Percentiles rank a stretch among this genome's conserved stretches.
Conservation (phyloP, 2,888 invertebrate species). For the Eumerus sabulonum region DNA sequence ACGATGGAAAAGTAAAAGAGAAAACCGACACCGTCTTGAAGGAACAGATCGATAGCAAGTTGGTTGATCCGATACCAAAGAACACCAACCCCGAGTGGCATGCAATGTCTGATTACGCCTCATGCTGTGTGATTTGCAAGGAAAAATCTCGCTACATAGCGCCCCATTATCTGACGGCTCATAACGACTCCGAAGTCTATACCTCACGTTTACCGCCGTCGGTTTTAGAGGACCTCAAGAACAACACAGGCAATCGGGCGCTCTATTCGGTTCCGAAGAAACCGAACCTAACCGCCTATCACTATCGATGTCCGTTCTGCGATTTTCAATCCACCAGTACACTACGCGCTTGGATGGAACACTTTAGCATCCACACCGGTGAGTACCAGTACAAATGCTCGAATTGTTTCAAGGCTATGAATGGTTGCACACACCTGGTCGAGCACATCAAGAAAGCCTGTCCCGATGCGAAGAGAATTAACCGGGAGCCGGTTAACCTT, state of each 20-base stretch:
- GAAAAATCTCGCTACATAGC: slow-evolving; percentile 73
- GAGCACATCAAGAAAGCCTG: slow-evolving; percentile 64
- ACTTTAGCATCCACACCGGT: slow-evolving; percentile 88
- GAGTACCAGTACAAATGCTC: slow-evolving; percentile 86
- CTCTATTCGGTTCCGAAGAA: slow-evolving; percentile 38
- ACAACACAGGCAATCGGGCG: slow-evolving; percentile 63
- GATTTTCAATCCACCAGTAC: slow-evolving; percentile 67
- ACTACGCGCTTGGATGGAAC: slow-evolving; percentile 80
- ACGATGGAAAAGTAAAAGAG: background rate
- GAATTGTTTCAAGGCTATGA: slow-evolving; percentile 78
- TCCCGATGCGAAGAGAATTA: slow-evolving; percentile 38
- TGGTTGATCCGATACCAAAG: slow-evolving; percentile 19
- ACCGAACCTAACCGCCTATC: slow-evolving; percentile 47
- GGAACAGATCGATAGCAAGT: background rate
- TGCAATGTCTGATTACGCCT: slow-evolving; percentile 70
- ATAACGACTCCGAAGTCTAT: slow-evolving; percentile 72
- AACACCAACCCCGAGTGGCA: slow-evolving; percentile 74
- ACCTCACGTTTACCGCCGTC: slow-evolving; percentile 73
- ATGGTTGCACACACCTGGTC: slow-evolving; percentile 41
- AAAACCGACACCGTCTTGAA: background rate
- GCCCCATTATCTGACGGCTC: slow-evolving; percentile 72
- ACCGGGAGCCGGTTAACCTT: slow-evolving; percentile 16
- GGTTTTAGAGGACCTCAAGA: slow-evolving; percentile 70
- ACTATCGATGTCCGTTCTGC: slow-evolving; percentile 75
- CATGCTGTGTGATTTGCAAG: slow-evolving; percentile 73